Base-by-base conservation (phyloP, 2,888 invertebrate genomes). In the Caenorhabditis zanzibari region DNA sequence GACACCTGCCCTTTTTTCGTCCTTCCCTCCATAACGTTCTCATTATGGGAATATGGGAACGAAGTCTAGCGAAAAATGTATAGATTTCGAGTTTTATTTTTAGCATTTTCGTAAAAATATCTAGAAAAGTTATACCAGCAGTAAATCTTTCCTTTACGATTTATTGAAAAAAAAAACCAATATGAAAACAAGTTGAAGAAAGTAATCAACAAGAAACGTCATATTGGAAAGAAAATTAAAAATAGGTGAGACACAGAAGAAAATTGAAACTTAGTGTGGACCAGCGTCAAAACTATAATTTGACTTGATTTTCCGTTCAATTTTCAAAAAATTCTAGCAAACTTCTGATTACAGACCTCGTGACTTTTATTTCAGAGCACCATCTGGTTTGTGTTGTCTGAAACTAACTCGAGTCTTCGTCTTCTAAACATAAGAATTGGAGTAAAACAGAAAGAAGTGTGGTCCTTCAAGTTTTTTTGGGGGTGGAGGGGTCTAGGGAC, bases 1-100 rank as follows among this genome's bases (percentile, higher is more conserved):
- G 63, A 54, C 73, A n/a, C 26, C 24, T 63, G 73, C 12, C 28
- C 73, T 73, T 52, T 73, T 44, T 24, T 22, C 22, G 63, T 14
- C 24, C 24, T 54, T 35, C 12, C 16, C 3, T 7, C 12, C 16
- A 6, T 10, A 0, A 24, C 22, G 12, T 41, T 26, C 26, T 54
- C 24, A 41, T 61, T 61, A 16, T 47, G 63, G 24, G 63, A 28
- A 63, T 38, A 26, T 26, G 12, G 6, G 0, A 22, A n/a, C 7
- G 14, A 9, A 26, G 24, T 14, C 16, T 54, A 12, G 26, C 26
- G 4, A 24, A 14, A 54, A 54, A 26, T 1, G 49, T 12, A 7
- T 19, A 49, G 9, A 26, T 22, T 9, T 54, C 0, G 2, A 26
- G 22, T 26, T 5, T 14, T 54, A 9, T 54, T 54, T 54, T 47